phyloP scores from a whole-genome alignment of 2,888 invertebrate genomes.

The Pseudanteris insignis region DNA sequence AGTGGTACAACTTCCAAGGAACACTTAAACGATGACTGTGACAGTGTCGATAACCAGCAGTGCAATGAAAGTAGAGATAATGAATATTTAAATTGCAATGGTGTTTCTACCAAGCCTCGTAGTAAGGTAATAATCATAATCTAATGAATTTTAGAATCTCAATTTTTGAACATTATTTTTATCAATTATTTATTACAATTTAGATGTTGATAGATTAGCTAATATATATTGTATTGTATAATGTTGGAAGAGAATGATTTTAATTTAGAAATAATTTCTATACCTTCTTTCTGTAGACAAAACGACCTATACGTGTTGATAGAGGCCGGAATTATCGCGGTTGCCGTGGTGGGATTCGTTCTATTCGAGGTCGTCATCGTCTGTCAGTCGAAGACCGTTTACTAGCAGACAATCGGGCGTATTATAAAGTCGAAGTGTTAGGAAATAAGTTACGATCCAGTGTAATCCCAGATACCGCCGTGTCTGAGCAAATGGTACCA shows the following conservation, averaged over 20 bases:
- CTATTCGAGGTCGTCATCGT: conserved; percentile 56
- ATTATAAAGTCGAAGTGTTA: conserved; percentile 78
- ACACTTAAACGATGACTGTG: conserved; percentile 12
- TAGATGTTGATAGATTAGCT: too few relatives aligned
- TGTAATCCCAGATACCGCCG: too few relatives aligned
- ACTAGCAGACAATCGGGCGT: conserved; percentile 70
- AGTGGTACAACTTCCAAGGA: conserved; percentile 17
- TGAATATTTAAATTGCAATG: conserved; percentile 24
- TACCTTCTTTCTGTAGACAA: neutral
- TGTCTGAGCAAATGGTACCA: conserved; percentile 26
- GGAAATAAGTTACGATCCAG: conserved; percentile 75
- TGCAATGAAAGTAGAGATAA: conserved; percentile 12
- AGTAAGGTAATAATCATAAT: conserved; percentile 26
- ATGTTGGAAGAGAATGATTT: too few relatives aligned
- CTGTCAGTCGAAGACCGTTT: conserved; percentile 69
- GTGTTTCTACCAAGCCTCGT: conserved; percentile 11
- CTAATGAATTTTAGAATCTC: too few relatives aligned
- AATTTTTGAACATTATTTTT: too few relatives aligned
- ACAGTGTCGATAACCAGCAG: conserved; percentile 17
- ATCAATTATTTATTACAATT: too few relatives aligned
- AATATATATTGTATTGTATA: too few relatives aligned
- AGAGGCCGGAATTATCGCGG: conserved; percentile 39
- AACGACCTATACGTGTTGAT: conserved; percentile 13
- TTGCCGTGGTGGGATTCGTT: conserved; percentile 47
- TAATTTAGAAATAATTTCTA: neutral